phyloP scores from a whole-genome alignment of 2,113 vertebrate species.

The Hoplias malabaricus region DNA sequence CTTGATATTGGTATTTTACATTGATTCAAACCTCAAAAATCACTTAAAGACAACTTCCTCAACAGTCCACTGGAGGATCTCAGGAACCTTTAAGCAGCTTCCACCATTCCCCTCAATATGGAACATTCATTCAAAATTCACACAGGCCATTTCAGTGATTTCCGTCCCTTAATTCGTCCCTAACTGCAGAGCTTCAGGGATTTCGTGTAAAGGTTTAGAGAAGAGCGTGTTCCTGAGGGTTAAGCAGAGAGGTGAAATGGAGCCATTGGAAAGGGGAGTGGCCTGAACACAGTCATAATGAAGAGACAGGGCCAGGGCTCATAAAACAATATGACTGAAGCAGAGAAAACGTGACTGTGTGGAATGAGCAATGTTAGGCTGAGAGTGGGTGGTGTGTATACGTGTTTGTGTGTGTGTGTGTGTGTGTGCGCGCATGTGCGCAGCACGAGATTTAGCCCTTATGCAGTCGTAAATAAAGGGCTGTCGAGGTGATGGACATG shows the following conservation, averaged over 20 bases:
- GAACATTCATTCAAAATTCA: conserved; percentile 73
- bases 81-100: conserved; percentile 67
- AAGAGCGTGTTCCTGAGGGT: neutral
- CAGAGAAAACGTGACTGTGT: neutral
- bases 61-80: conserved; percentile 53
- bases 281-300: conserved; percentile 6
- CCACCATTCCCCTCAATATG: conserved; percentile 68
- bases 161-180: conserved; percentile 9
- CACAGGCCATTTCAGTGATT: conserved; percentile 45
- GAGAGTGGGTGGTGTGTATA: conserved; percentile 27
- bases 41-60: too few relatives aligned
- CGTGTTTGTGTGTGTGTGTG: conserved; percentile 19
- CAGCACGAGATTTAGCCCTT: conserved; percentile 16
- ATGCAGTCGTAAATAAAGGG: conserved; percentile 69
- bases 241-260: conserved; percentile 1
- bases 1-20: too few relatives aligned
- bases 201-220: conserved; percentile 1
- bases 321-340: conserved; percentile 33
- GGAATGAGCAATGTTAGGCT: neutral
- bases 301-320: neutral
- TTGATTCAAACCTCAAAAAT: too few relatives aligned
- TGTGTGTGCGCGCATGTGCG: conserved; percentile 20
- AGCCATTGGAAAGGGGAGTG: neutral
- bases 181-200: neutral
- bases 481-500: conserved; percentile 75